phyloP scores from a whole-genome alignment of 2,888 invertebrate genomes.

The Chironomus tentans region DNA sequence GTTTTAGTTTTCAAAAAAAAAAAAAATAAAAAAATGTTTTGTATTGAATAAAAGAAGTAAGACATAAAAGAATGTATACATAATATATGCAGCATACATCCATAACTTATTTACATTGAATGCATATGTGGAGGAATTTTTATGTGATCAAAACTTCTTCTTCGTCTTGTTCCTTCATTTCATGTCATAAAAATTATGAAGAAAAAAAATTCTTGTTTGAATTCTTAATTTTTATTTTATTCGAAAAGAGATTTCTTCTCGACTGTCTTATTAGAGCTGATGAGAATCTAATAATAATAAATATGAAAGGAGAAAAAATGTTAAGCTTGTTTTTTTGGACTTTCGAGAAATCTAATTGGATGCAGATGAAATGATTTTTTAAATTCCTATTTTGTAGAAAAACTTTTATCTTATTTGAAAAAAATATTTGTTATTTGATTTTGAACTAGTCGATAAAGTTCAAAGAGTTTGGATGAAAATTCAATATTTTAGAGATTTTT shows the following conservation, averaged over 20 bases:
- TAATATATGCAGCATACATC: neutral
- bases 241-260: neutral
- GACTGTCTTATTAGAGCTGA: neutral
- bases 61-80: neutral
- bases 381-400: too few relatives aligned
- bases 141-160: neutral
- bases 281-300: neutral
- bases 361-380: neutral
- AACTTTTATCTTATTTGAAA: too few relatives aligned
- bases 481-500: too few relatives aligned
- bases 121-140: too few relatives aligned
- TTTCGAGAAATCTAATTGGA: neutral
- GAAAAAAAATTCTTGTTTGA: neutral
- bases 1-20: neutral
- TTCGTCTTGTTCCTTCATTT: neutral
- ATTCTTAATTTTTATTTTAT: neutral
- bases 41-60: neutral
- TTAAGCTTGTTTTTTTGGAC: too few relatives aligned
- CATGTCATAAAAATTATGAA: neutral
- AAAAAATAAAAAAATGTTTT: neutral
- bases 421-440: too few relatives aligned
- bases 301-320: neutral
- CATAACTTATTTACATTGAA: neutral
- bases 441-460: too few relatives aligned
- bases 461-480: too few relatives aligned